A percentile compares a stretch with the other conserved stretches of the same genome.
These are phyloP conservation scores for Athrips mouffetella DNA, from an alignment of 2,888 invertebrate genomes.

Conservation along the genomic window DNA sequence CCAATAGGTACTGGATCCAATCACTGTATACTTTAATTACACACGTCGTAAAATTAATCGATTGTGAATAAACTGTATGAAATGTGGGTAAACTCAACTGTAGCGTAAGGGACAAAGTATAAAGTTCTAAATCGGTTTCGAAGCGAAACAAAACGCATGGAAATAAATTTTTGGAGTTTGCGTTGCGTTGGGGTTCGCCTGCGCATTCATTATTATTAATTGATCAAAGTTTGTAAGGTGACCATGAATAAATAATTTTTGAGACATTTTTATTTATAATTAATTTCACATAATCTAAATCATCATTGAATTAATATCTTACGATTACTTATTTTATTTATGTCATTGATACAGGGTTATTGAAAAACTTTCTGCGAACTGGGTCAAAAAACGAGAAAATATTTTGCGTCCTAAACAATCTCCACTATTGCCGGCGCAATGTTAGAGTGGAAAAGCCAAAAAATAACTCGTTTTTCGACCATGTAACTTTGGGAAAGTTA, in stretches of 20 bases:
- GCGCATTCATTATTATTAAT: conserved; percentile 69
- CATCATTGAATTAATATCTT: no score
- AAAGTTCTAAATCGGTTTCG: conserved; percentile 46
- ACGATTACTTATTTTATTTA: no score
- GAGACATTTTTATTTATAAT: not conserved
- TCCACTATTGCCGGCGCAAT: no score
- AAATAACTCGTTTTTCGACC: no score
- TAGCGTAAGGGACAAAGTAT: conserved; percentile 44
- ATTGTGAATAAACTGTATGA: conserved; percentile 52
- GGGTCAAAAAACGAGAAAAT: no score
- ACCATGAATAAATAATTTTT: not conserved
- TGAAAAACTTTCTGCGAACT: no score
- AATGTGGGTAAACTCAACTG: conserved; percentile 47
- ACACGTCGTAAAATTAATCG: conserved; percentile 68
- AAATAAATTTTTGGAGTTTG: conserved; percentile 58
- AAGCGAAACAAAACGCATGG: conserved; percentile 44
- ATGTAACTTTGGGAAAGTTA: no score
- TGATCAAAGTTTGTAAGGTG: conserved; percentile 51
- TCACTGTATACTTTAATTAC: conserved; percentile 47
- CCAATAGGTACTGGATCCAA: conserved; percentile 2
- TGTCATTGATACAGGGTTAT: no score
- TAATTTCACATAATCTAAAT: no score
- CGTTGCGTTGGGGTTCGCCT: conserved; percentile 51
- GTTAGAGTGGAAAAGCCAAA: no score
- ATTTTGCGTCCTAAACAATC: no score